Evolutionary conservation across 2,888 invertebrate species (phyloP).

Genomic region (Macrophya annulata): DNA sequence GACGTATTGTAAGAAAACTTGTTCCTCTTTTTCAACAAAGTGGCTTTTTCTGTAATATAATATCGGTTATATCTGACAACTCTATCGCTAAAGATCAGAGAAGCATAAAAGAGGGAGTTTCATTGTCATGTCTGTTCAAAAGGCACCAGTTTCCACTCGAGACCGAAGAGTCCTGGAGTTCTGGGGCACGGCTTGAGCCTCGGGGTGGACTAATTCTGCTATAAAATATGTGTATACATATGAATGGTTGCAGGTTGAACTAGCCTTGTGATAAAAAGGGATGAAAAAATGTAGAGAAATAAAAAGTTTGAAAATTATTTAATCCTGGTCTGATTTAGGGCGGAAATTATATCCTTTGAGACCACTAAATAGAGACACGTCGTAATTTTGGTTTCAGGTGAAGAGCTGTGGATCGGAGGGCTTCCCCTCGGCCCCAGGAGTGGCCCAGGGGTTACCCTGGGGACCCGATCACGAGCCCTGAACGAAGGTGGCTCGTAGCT

Average conservation of each 20-base stretch:
- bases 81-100: background rate
- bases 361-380: background rate
- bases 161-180: constrained; percentile 32
- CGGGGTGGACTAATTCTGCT: constrained; percentile 18
- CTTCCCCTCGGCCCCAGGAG: constrained; percentile 79
- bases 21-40: background rate
- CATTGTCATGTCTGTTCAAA: constrained; percentile 27
- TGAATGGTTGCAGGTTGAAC: background rate
- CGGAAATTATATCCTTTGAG: background rate
- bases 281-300: background rate
- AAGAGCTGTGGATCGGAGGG: constrained; percentile 72
- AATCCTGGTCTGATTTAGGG: background rate
- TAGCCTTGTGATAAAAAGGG: background rate
- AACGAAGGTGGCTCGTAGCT: constrained; percentile 68
- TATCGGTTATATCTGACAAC: background rate
- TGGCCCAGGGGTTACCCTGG: constrained; percentile 77
- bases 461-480: constrained; percentile 68
- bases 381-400: constrained; percentile 68
- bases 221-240: constrained; percentile 1
- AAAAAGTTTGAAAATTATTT: background rate
- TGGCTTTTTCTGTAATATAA: constrained; percentile 1
- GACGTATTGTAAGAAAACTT: background rate
- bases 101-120: constrained; percentile 9
- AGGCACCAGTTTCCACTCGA: constrained; percentile 19
- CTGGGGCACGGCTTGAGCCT: constrained; percentile 29